Conservation (phyloP, 2,888 invertebrate species). For the Heliconius ismenius region DNA sequence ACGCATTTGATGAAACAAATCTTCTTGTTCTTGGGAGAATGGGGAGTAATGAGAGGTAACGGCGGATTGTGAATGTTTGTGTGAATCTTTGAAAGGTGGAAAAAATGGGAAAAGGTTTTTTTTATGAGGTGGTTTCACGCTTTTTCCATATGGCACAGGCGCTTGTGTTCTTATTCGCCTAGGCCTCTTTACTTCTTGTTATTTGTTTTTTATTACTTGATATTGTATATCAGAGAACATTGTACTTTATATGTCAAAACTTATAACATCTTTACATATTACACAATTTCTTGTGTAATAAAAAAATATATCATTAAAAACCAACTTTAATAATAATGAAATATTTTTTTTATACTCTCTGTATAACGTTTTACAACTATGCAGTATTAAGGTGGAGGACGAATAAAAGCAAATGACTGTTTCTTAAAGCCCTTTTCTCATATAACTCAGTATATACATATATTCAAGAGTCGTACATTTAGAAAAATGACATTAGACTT, state of each 20-base stretch:
- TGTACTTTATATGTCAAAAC: no score
- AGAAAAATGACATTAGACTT: conserved; percentile 27
- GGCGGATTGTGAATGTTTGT: background rate
- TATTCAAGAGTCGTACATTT: conserved; percentile 13
- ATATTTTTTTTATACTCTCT: background rate
- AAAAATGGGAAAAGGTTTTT: no score
- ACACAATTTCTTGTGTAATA: background rate
- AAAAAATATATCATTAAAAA: background rate
- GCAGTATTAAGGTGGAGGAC: conserved; percentile 8
- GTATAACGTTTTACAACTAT: conserved; percentile 20
- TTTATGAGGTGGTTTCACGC: no score
- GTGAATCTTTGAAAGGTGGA: no score
- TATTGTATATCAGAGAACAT: no score
- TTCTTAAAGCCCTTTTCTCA: conserved; percentile 10
- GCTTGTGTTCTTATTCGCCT: no score
- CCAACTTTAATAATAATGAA: conserved; percentile 8
- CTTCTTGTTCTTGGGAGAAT: conserved; percentile 46
- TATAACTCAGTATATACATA: conserved; percentile 22
- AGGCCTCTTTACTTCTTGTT: no score
- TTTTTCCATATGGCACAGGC: no score
- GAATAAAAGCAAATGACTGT: conserved; percentile 19
- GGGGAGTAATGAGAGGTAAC: conserved; percentile 4
- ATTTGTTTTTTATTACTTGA: no score
- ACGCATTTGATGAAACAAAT: conserved; percentile 75
- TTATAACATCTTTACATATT: no score